phyloP scores from a whole-genome alignment of 2,797 vertebrate genomes.

The Ptychadena robeensis region DNA sequence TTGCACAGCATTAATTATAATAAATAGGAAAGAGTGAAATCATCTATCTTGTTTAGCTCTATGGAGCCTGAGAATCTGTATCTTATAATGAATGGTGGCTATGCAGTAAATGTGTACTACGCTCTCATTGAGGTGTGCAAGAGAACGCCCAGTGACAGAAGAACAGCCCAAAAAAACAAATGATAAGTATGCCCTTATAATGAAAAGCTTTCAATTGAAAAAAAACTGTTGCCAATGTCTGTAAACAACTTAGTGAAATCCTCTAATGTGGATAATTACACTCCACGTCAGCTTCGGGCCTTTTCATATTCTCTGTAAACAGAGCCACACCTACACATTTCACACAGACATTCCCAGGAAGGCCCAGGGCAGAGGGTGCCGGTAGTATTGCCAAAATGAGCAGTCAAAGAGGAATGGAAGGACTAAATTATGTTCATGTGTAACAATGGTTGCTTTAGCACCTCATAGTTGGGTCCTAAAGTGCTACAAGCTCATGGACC shows the following conservation, averaged over 20 bases:
- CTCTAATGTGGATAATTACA: conserved; percentile 57
- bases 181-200: conserved; percentile 45
- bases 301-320: conserved; percentile 48
- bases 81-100: conserved; percentile 22
- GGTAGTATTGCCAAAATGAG: not conserved
- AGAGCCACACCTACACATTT: conserved; percentile 48
- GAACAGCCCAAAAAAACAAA: conserved; percentile 43
- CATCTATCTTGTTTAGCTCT: conserved; percentile 3
- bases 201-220: conserved; percentile 53
- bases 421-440: not conserved
- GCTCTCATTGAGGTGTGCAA: conserved; percentile 55
- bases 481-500: not conserved
- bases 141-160: conserved; percentile 53
- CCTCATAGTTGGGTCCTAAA: not conserved
- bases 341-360: conserved; percentile 44
- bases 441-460: not conserved
- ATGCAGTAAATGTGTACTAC: conserved; percentile 25
- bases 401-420: conserved; percentile 1
- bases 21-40: not conserved
- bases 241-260: conserved; percentile 57
- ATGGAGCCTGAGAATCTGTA: conserved; percentile 3
- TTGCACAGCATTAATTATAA: not conserved
- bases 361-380: conserved; percentile 21
- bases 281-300: conserved; percentile 40
- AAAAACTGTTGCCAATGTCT: conserved; percentile 50